Evolutionary conservation across 2,797 vertebrate species (phyloP).

Genomic region (Myiothlypis chrysogaster): DNA sequence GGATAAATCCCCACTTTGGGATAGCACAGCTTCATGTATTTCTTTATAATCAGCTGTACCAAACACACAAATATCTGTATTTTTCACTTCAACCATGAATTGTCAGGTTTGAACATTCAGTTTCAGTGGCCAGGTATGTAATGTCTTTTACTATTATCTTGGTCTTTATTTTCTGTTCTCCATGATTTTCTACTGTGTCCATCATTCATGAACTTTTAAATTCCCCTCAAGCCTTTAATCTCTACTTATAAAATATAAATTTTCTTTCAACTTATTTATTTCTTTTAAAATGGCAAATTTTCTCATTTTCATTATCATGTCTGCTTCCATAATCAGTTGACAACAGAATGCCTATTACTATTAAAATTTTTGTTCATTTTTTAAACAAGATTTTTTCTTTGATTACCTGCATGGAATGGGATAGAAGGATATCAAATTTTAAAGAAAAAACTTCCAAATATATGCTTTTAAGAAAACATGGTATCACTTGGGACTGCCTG

Average conservation of each 20-base stretch:
- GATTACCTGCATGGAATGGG: neutral
- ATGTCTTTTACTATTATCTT: neutral
- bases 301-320: neutral
- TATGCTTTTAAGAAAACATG: neutral
- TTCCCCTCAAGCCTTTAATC: slow-evolving; percentile 22
- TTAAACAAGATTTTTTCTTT: neutral
- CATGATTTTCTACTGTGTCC: slow-evolving; percentile 41
- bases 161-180: neutral
- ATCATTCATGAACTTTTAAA: slow-evolving; percentile 27
- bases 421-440: neutral
- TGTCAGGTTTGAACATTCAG: neutral
- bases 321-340: slow-evolving; percentile 34
- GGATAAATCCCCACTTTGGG: neutral
- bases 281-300: slow-evolving; percentile 30
- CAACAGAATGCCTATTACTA: neutral
- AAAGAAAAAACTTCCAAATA: neutral
- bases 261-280: neutral
- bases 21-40: neutral
- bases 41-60: neutral
- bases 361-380: neutral
- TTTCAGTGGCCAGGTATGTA: neutral
- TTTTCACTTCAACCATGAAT: neutral
- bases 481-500: neutral
- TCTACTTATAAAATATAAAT: neutral
- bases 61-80: neutral